Evolutionary conservation across 2,113 vertebrate genomes (phyloP), one percentile per base, ranked within the genome.

Genomic region (Sceloporus tristichus): DNA sequence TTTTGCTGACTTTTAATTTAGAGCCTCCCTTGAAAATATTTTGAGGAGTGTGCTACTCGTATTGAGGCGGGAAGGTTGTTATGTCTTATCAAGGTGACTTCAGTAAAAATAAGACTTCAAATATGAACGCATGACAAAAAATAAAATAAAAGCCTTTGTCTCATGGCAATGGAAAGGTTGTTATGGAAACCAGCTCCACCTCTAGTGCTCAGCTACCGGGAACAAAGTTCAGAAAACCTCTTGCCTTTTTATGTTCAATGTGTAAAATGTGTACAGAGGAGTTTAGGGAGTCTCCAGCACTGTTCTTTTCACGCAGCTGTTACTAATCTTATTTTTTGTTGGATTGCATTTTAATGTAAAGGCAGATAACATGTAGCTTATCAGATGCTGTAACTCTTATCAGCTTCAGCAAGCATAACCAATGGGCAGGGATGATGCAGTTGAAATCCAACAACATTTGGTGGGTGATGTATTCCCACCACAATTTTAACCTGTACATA

Each of bases 101-200:
- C 78, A 56, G 73, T 29, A 85, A 78, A 84, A 13, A 83, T 87
- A 90, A 82, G 87, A 71, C 82, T 90, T 66, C 56, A 68, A 70
- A 40, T 79, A 42, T 71, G 18, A 71, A 19, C 56, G 18, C 23
- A 74, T 66, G 76, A 27, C 54, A 65, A 29, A 76, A 87, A 88
- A 66, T 42, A 76, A 62, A 88, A 66, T 54, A 73, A 68, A 87
- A 88, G 78, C 84, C n/a, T 86, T 13, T 13, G 62, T 71, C n/a
- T 80, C 65, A 56, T 53, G 42, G 56, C 27, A 3, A n/a, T 19
- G n/a, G 79, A 11, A 80, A 85, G 40, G 90, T 94, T 89, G 40
- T 87, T 84, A 91, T 87, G 86, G 88, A 74, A 90, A 91, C 91
- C n/a, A 54, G 48, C 73, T 21, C 38, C 38, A 65, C 82, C 48